Conservation (phyloP, 2,888 invertebrate genomes). For the Metallyticus violacea region DNA sequence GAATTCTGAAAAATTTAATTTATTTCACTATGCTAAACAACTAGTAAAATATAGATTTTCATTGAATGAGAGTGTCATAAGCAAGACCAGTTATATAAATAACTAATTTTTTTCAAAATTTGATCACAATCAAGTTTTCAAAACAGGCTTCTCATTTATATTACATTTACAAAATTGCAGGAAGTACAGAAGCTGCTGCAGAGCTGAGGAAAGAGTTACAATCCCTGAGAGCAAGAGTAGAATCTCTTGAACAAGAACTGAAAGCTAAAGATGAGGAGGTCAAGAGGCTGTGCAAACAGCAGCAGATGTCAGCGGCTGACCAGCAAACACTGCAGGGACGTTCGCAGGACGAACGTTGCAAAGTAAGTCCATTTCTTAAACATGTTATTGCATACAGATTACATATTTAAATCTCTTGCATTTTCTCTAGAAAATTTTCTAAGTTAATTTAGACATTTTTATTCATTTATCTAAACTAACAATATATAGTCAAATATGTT, state of each 20-base stretch:
- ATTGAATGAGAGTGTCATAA: too few species aligned
- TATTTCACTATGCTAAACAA: too few species aligned
- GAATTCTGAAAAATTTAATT: too few species aligned
- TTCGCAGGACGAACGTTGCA: slow-evolving; percentile 41
- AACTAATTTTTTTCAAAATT: too few species aligned
- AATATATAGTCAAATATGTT: too few species aligned
- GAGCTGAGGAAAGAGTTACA: slow-evolving; percentile 73
- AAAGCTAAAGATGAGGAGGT: slow-evolving; percentile 82
- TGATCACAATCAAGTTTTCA: neutral
- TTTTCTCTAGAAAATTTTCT: too few species aligned
- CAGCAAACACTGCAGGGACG: slow-evolving; percentile 13
- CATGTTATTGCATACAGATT: too few species aligned
- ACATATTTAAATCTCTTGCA: too few species aligned
- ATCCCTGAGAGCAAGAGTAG: slow-evolving; percentile 73
- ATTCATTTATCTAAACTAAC: too few species aligned
- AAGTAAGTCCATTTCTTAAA: slow-evolving; percentile 35
- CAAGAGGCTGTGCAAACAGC: slow-evolving; percentile 50
- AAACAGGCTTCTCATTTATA: neutral
- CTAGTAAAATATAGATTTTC: too few species aligned
- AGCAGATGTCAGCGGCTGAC: slow-evolving; percentile 25
- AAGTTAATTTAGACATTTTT: too few species aligned
- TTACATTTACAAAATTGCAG: slow-evolving; percentile 37
- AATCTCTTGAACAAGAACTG: slow-evolving; percentile 77
- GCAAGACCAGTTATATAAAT: too few species aligned
- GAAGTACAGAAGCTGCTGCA: slow-evolving; percentile 67